Evolutionary conservation across 2,888 invertebrate genomes (phyloP).

Genomic region (Chrysodeixis includens): DNA sequence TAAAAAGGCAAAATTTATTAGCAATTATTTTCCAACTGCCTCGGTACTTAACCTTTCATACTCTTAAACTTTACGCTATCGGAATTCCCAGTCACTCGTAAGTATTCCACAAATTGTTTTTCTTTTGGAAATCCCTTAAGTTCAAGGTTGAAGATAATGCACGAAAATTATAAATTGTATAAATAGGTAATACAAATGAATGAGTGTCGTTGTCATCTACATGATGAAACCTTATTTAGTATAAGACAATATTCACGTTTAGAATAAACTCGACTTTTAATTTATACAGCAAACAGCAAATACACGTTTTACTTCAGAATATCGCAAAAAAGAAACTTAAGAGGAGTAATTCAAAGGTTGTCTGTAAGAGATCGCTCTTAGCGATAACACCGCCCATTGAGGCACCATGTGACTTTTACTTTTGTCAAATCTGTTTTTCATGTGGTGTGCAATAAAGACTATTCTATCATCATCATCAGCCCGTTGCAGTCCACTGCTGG

Average conservation of each 20-base stretch:
- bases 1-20: background rate
- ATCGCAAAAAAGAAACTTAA: too few species aligned
- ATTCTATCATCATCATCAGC: too few species aligned
- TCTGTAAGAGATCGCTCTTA: too few species aligned
- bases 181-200: background rate
- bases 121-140: background rate
- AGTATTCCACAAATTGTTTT: background rate
- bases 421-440: too few species aligned
- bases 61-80: background rate
- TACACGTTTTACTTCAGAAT: too few species aligned
- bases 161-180: background rate
- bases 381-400: too few species aligned
- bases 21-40: background rate
- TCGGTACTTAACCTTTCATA: conserved; percentile 1
- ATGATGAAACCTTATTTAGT: background rate
- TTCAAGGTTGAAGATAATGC: background rate
- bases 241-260: background rate
- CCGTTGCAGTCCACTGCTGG: too few species aligned
- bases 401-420: too few species aligned
- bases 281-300: too few species aligned
- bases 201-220: background rate
- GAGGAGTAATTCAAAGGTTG: too few species aligned
- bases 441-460: too few species aligned
- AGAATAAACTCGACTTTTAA: too few species aligned
- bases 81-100: background rate